These are phyloP conservation scores for Philypnodon macrostomus DNA, from an alignment of 2,797 vertebrate genomes.

Conservation along the genomic window DNA sequence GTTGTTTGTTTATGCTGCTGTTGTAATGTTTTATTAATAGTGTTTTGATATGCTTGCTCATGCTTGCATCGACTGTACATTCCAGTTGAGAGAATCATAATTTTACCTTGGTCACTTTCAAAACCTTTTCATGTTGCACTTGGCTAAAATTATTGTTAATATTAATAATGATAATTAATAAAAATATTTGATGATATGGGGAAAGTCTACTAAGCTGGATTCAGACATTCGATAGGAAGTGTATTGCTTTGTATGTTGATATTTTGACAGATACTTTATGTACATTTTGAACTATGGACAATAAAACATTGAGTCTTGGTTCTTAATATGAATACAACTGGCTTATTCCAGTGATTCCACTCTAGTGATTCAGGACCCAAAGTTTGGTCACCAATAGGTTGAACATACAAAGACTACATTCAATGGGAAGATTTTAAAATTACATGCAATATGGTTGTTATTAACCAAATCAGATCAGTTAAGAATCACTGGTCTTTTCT, in stretches of 20 bases:
- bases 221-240: conserved; percentile 21
- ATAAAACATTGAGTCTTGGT: conserved; percentile 23
- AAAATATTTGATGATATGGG: no score
- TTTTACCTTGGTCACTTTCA: conserved; percentile 8
- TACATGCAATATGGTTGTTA: no score
- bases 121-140: conserved; percentile 28
- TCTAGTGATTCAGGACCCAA: no score
- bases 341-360: no score
- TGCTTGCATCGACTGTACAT: conserved; percentile 23
- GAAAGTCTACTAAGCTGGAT: conserved; percentile 27
- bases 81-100: conserved; percentile 20
- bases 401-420: no score
- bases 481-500: neutral
- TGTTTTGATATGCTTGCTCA: conserved; percentile 29
- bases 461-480: neutral
- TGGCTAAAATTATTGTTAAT: conserved; percentile 22
- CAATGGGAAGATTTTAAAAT: no score
- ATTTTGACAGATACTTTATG: conserved; percentile 28
- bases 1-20: conserved; percentile 24
- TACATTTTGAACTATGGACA: conserved; percentile 38
- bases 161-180: no score
- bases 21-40: conserved; percentile 25
- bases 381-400: no score
- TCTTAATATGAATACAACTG: no score
- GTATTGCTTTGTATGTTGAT: conserved; percentile 26